Evolutionary conservation across 2,888 invertebrate species (phyloP), one percentile per base, ranked within the genome.

Genomic region (Tenthredo livida): DNA sequence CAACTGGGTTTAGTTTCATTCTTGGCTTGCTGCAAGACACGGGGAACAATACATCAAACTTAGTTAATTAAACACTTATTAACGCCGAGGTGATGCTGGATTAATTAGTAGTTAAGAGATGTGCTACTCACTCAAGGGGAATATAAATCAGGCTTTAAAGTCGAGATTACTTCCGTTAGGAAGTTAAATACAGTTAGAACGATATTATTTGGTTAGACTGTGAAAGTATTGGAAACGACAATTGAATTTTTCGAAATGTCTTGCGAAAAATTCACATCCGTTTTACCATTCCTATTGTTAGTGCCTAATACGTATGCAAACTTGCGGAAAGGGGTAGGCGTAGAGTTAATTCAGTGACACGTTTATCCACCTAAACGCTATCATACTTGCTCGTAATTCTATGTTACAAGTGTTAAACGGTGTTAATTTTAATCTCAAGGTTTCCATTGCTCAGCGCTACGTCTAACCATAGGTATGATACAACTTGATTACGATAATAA

Each of bases 361-460:
- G 67, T 10, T 67, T 33, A 67, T 67, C 73, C 7, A 73, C 73
- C 9, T 40, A 73, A 73, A 29, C 15, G 33, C 17, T 33, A 33
- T 67, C 7, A 77, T 33, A 77, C 77, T 77, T 54, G 47, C 54
- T 77, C 33, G 9, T 29, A 47, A 25, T 77, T 29, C 77, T 15
- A 29, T 47, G 50, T 47, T 50, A 73, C n/a, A 40, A 73, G 25
- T 40, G 61, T 61, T 61, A 80, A 40, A 5, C 61, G 61, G 29
- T 80, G 80, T 80, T 80, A 80, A 80, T 61, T 61, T 37, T 61
- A 61, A 58, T 78, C 21, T 37, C 58, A 61, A 78, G 58, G 78
- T 21, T 61, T 29, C 77, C 77, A 77, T 33, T 29, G 17, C 50
- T 58, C 12, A 80, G 80, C 61, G 40, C 61, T 40, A 80, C 21